phyloP scores from a whole-genome alignment of 2,888 invertebrate species.

The Himalopsyche japonica region DNA sequence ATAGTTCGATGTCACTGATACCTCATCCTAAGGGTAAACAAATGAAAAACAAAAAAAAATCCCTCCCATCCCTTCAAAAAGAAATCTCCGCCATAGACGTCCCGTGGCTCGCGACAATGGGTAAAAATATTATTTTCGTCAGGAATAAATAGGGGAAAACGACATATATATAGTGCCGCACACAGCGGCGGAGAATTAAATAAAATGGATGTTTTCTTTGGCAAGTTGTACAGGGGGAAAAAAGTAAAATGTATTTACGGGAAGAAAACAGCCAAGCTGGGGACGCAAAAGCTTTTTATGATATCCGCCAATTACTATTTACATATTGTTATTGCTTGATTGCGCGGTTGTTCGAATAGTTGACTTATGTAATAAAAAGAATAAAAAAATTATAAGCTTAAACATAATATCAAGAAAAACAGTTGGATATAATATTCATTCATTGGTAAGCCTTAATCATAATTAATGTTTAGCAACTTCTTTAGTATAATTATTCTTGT shows the following conservation, averaged over 20 bases:
- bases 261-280: conserved; percentile 18
- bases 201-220: conserved; percentile 34
- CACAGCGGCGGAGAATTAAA: conserved; percentile 24
- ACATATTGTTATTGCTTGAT: no score
- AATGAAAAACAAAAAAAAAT: conserved; percentile 26
- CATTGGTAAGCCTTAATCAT: no score
- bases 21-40: conserved; percentile 11
- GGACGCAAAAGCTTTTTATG: background rate
- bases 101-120: conserved; percentile 30
- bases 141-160: background rate
- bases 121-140: conserved; percentile 26
- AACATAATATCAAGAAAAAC: no score
- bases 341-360: no score
- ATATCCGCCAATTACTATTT: no score
- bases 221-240: conserved; percentile 9
- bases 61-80: conserved; percentile 3
- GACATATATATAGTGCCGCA: background rate
- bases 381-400: no score
- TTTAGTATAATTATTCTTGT: no score
- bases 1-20: background rate
- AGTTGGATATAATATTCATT: no score
- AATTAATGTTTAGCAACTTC: no score
- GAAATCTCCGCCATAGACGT: conserved; percentile 22
- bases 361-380: no score
- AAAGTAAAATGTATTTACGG: conserved; percentile 25